Evolutionary conservation across 2,888 invertebrate species (phyloP).

Genomic region (Endomychus coccineus): DNA sequence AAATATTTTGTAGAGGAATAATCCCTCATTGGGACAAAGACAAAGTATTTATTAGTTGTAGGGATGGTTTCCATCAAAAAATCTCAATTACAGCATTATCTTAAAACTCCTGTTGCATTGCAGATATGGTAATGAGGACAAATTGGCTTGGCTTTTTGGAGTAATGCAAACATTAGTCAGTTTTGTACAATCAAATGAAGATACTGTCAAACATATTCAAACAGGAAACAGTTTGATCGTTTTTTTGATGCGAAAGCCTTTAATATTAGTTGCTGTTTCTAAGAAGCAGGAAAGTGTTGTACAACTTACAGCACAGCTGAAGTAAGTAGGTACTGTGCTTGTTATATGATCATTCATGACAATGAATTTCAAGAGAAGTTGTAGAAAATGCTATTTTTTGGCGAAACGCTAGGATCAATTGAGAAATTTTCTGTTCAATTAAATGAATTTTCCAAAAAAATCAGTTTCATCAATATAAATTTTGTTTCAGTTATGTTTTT

Average conservation of each 20-base stretch:
- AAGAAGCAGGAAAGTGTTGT: constrained; percentile 74
- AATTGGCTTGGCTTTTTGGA: constrained; percentile 87
- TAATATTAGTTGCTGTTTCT: constrained; percentile 86
- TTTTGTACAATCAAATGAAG: constrained; percentile 76
- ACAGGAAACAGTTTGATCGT: constrained; percentile 84
- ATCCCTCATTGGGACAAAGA: too few species aligned
- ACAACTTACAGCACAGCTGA: constrained; percentile 78
- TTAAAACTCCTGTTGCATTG: constrained; percentile 24
- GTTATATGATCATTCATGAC: background rate
- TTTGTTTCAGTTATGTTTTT: constrained; percentile 71
- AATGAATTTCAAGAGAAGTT: too few species aligned
- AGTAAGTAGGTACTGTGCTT: constrained; percentile 51
- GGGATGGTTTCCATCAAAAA: constrained; percentile 1
- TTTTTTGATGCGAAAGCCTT: constrained; percentile 82
- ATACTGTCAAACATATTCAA: constrained; percentile 77
- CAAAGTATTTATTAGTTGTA: too few species aligned
- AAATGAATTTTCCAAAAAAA: background rate
- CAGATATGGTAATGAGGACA: constrained; percentile 88
- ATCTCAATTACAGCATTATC: too few species aligned
- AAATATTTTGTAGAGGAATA: too few species aligned
- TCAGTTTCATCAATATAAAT: background rate
- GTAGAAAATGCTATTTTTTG: background rate
- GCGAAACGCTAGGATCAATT: too few species aligned
- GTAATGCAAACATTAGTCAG: constrained; percentile 92
- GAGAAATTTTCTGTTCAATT: background rate